These are phyloP conservation scores for Distichodus sexfasciatus DNA, from an alignment of 2,797 vertebrate species.

Conservation along the genomic window DNA sequence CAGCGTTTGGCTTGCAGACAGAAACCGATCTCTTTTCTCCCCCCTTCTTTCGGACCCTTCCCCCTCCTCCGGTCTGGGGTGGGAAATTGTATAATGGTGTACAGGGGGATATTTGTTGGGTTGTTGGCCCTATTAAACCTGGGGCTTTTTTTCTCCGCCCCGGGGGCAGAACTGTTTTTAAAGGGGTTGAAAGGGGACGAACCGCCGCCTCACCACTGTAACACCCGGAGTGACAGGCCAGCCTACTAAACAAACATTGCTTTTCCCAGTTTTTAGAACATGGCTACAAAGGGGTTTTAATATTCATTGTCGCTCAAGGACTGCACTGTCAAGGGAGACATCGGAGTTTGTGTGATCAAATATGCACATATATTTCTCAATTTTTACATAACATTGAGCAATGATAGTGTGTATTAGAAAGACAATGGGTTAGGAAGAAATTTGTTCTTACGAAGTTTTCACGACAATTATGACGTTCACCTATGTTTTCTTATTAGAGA, in stretches of 20 bases:
- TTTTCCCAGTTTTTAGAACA: background rate
- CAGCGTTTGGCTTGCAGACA: constrained; percentile 60
- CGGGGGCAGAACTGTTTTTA: constrained; percentile 61
- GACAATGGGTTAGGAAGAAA: too few relatives aligned
- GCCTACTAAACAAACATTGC: constrained; percentile 10
- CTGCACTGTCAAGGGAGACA: too few relatives aligned
- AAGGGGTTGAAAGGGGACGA: constrained; percentile 47
- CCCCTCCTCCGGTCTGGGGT: constrained; percentile 35
- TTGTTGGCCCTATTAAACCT: constrained; percentile 76
- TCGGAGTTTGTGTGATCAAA: too few relatives aligned
- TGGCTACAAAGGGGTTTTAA: background rate
- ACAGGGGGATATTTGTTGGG: constrained; percentile 72
- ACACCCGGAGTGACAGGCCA: constrained; percentile 71
- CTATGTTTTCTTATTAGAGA: too few relatives aligned
- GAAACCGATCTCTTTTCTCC: constrained; percentile 52
- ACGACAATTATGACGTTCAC: too few relatives aligned
- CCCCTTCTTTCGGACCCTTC: background rate
- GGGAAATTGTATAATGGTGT: constrained; percentile 42
- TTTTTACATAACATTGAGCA: too few relatives aligned
- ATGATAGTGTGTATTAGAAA: too few relatives aligned
- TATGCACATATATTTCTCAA: too few relatives aligned
- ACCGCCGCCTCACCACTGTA: constrained; percentile 62
- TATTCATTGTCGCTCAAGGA: constrained; percentile 7
- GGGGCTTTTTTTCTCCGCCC: constrained; percentile 62
- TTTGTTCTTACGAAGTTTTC: too few relatives aligned